A percentile compares a stretch with the other conserved stretches of the same genome.
Conservation (phyloP, 2,113 vertebrate genomes). For the Tautogolabrus adspersus region DNA sequence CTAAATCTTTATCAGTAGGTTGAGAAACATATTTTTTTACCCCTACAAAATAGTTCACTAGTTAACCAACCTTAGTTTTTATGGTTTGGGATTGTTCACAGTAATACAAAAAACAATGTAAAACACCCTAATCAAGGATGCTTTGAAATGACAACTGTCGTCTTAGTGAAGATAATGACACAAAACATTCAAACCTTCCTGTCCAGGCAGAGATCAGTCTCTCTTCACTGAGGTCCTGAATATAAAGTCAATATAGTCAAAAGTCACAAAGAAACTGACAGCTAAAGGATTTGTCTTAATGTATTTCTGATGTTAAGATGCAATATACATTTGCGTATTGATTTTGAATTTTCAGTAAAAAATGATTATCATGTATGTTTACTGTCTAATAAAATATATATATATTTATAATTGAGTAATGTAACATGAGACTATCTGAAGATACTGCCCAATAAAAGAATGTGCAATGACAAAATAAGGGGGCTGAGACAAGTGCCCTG, state of each 20-base stretch:
- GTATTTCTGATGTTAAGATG: no score
- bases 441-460: not conserved
- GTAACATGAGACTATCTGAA: not conserved
- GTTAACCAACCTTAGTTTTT: not conserved
- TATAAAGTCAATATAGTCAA: not conserved
- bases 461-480: not conserved
- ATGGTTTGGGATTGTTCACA: not conserved
- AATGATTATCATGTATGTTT: no score
- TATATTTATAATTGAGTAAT: accelerated
- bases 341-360: no score
- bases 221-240: not conserved
- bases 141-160: not conserved
- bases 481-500: not conserved
- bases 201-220: not conserved
- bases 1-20: not conserved
- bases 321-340: no score
- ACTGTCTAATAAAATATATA: not conserved
- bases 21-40: not conserved
- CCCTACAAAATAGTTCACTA: not conserved
- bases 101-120: not conserved
- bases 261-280: no score
- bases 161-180: not conserved
- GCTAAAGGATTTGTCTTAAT: no score
- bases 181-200: not conserved
- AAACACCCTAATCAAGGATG: not conserved